Conservation (phyloP, 2,113 vertebrate species). For the Platycercus adscitus region DNA sequence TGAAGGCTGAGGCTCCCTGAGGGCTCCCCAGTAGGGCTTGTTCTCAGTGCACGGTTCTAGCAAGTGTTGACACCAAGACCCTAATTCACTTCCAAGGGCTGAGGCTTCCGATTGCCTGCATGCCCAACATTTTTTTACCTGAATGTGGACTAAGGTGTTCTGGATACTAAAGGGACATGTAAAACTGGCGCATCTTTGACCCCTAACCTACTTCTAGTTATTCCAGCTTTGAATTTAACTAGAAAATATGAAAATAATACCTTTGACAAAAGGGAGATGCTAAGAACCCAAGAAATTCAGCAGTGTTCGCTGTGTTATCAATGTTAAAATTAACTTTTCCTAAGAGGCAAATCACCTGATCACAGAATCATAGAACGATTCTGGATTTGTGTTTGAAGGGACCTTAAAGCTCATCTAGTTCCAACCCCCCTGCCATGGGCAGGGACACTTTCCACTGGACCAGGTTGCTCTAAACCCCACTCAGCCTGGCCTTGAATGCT, state of each 20-base stretch:
- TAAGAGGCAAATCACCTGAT: neutral
- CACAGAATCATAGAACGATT: neutral
- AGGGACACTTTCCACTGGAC: neutral
- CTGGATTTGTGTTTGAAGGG: neutral
- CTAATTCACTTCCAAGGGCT: neutral
- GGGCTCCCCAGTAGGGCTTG: rapidly evolving
- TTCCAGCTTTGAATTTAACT: neutral
- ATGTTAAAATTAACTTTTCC: neutral
- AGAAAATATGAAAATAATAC: neutral
- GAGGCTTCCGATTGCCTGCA: neutral
- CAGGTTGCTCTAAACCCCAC: neutral
- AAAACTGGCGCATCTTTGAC: neutral
- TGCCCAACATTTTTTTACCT: neutral
- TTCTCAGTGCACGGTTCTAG: neutral
- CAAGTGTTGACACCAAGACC: neutral
- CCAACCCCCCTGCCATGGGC: neutral
- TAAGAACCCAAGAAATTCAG: neutral
- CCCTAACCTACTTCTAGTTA: neutral
- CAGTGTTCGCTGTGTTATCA: neutral
- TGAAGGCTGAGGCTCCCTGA: neutral
- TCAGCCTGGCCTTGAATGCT: neutral
- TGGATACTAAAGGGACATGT: neutral
- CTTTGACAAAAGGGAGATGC: neutral
- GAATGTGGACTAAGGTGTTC: neutral
- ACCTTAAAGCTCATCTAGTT: neutral